phyloP scores from a whole-genome alignment of 2,113 vertebrate species.

The Symphodus melops region DNA sequence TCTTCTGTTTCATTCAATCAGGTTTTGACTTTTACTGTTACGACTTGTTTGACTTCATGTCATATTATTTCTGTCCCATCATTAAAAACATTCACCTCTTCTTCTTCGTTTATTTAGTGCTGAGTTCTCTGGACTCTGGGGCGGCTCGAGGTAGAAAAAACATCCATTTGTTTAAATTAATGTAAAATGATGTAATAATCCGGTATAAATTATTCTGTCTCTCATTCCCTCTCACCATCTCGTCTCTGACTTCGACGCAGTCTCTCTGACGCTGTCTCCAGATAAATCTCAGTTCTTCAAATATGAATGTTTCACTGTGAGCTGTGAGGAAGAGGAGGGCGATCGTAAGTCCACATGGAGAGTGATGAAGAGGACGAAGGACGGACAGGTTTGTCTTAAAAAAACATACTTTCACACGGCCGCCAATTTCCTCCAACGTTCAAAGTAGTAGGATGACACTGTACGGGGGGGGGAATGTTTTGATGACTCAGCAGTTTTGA shows the following conservation, averaged over 20 bases:
- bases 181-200: no score
- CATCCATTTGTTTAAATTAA: no score
- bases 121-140: not conserved
- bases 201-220: no score
- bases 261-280: not conserved
- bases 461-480: no score
- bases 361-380: conserved; percentile 8
- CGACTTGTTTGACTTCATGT: not conserved
- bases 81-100: no score
- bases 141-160: not conserved
- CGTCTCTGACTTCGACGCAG: not conserved
- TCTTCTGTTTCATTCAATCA: no score
- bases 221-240: no score
- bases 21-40: not conserved
- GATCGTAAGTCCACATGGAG: not conserved
- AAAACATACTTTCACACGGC: no score
- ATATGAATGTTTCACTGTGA: conserved; percentile 8
- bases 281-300: conserved; percentile 15
- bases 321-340: conserved; percentile 5
- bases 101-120: not conserved
- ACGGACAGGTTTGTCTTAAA: conserved; percentile 2
- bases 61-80: no score
- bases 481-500: no score
- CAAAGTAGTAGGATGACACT: no score
- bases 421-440: no score